A percentile compares a stretch with the other conserved stretches of the same genome.
These are phyloP conservation scores for Danio tinwini DNA, from an alignment of 2,797 vertebrate species.

Conservation along the genomic window DNA sequence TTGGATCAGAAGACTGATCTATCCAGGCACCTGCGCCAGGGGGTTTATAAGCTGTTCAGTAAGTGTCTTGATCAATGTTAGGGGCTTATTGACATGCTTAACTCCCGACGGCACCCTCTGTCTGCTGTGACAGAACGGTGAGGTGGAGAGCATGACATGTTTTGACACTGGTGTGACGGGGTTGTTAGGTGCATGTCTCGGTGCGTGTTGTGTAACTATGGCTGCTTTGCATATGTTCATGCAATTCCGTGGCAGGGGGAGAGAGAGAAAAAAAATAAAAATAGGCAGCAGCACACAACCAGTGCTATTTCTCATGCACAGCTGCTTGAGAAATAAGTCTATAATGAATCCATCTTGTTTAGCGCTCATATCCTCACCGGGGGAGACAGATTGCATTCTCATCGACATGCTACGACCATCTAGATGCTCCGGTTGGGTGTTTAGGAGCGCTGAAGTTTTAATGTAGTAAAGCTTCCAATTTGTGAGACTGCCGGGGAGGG, in stretches of 20 bases:
- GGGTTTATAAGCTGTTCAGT: constrained; percentile 55
- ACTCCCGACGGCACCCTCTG: constrained; percentile 48
- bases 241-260: constrained; percentile 25
- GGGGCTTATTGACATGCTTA: constrained; percentile 53
- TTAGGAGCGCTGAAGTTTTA: constrained; percentile 18
- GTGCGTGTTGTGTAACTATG: constrained; percentile 31
- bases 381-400: constrained; percentile 28
- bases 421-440: not conserved
- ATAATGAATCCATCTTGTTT: constrained; percentile 33
- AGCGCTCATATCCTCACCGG: constrained; percentile 19
- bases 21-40: constrained; percentile 35
- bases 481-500: constrained; percentile 9
- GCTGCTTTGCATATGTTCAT: constrained; percentile 48
- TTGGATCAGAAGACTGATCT: constrained; percentile 42
- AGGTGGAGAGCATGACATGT: constrained; percentile 52
- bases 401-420: not conserved
- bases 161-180: constrained; percentile 50
- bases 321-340: constrained; percentile 35
- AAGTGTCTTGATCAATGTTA: constrained; percentile 62
- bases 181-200: constrained; percentile 25
- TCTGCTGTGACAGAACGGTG: constrained; percentile 44
- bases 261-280: not conserved
- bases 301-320: constrained; percentile 13
- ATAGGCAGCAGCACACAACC: not conserved
- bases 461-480: constrained; percentile 36